Base-by-base conservation (phyloP, 2,888 invertebrate genomes). In the Ectropis crepuscularia region DNA sequence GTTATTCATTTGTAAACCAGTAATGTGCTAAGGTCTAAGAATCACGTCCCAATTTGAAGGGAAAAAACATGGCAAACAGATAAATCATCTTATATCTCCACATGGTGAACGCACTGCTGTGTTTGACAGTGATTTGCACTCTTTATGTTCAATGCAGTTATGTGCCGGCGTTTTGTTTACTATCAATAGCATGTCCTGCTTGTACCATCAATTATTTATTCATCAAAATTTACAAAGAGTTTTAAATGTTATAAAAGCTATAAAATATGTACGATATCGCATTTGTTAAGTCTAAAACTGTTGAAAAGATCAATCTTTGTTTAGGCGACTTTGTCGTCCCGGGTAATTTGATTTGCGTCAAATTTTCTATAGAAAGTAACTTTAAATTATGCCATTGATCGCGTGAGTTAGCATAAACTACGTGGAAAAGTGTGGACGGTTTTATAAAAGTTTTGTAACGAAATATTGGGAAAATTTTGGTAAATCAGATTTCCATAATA, bases 291-390 rank as follows among this genome's bases (percentile, higher is more conserved):
- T 47, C 28, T 16, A 48, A 55, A 55, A 55, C 47, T 47, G 39
- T 55, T 39, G 9, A 6, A 38, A 54, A 54, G 38, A 37, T 11
- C 39, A 55, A 55, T 55, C 55, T 55, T 55, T 55, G 55, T 55
- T 55, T 55, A 47, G 55, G 47, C 46, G 16, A 55, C 39, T 55
- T 55, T 55, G 47, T 41, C 47, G 55, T 41, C 55, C 28, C 39
- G 47, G 28, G 47, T 39, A 55, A 55, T 47, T 55, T 16, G 46
- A 47, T 55, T 55, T 16, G n/a, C 43, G 47, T 39, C n/a, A 41
- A 47, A 47, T 55, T 55, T 47, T 41, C 39, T 47, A 47, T 39
- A 55, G 28, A 47, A 55, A 39, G 12, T 28, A 55, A 39, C 55
- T 55, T 54, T 43, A 54, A 38, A 46, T 55, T 46, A 38, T 39